phyloP scores from a whole-genome alignment of 2,113 vertebrate genomes.

The Dromas ardeola region DNA sequence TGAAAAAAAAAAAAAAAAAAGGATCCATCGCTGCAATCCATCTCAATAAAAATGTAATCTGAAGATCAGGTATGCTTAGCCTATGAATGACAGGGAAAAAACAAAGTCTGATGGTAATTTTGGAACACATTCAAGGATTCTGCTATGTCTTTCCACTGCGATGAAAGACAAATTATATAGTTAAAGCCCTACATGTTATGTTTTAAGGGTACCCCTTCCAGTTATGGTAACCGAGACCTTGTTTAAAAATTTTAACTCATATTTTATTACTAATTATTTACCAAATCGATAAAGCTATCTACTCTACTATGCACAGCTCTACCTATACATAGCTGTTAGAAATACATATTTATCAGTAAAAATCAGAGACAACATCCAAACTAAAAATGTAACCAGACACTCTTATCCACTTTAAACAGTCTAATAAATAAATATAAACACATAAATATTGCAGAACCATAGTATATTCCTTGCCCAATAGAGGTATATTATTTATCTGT shows the following conservation, averaged over 20 bases:
- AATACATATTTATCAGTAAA: background rate
- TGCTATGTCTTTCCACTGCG: background rate
- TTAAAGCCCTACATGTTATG: background rate
- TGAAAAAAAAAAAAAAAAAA: background rate
- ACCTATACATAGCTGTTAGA: background rate
- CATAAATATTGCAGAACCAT: constrained; percentile 15
- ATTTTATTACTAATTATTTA: background rate
- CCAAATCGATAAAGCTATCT: background rate
- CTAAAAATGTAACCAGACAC: background rate
- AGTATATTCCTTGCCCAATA: background rate
- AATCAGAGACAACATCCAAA: constrained; percentile 3
- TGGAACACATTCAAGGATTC: background rate
- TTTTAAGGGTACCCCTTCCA: background rate
- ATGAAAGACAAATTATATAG: background rate
- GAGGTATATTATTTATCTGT: background rate
- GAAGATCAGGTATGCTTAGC: background rate
- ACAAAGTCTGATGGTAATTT: background rate
- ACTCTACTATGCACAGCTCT: background rate
- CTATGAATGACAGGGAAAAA: background rate
- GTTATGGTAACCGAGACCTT: background rate
- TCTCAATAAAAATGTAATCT: background rate
- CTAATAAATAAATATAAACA: constrained; percentile 49
- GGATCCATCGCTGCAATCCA: background rate
- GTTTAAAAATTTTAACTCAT: background rate
- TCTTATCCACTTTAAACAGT: background rate